A percentile compares a stretch with the other conserved stretches of the same genome.
Evolutionary conservation across 2,797 vertebrate genomes (phyloP).

Genomic region (Arctocebus calabarensis): DNA sequence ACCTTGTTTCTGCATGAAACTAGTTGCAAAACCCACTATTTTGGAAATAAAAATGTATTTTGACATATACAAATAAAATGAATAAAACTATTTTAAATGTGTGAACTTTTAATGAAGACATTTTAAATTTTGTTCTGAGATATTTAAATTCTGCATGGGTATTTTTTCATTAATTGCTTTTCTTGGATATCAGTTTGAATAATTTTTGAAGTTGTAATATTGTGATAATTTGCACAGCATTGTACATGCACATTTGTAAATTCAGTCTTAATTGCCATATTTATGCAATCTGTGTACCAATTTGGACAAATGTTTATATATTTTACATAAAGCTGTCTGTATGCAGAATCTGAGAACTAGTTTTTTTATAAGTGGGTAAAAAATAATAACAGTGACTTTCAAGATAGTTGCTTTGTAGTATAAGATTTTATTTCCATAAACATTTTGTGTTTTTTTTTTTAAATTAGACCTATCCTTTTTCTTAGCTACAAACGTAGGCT

Average conservation of each 20-base stretch:
- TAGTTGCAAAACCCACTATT: slow-evolving; percentile 92
- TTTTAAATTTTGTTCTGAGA: slow-evolving; percentile 85
- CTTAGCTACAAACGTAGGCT: slow-evolving; percentile 30
- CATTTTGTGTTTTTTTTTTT: slow-evolving; percentile 7
- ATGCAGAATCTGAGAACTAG: slow-evolving; percentile 87
- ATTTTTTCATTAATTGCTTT: slow-evolving; percentile 85
- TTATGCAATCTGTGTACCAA: slow-evolving; percentile 88
- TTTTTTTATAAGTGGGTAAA: slow-evolving; percentile 82
- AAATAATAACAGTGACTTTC: slow-evolving; percentile 58
- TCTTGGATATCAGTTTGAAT: slow-evolving; percentile 85
- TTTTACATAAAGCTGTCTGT: slow-evolving; percentile 90
- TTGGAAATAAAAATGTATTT: slow-evolving; percentile 93
- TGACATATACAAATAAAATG: slow-evolving; percentile 94
- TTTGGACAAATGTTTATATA: slow-evolving; percentile 89
- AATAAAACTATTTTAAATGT: slow-evolving; percentile 93
- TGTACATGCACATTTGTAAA: slow-evolving; percentile 90
- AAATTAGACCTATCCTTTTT: slow-evolving; percentile 48
- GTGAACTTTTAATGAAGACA: slow-evolving; percentile 89
- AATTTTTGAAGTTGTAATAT: slow-evolving; percentile 88
- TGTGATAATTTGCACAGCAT: slow-evolving; percentile 88
- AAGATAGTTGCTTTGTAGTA: slow-evolving; percentile 66
- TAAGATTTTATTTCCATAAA: slow-evolving; percentile 38
- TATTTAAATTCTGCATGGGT: slow-evolving; percentile 86
- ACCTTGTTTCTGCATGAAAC: slow-evolving; percentile 94
- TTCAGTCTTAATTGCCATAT: slow-evolving; percentile 88